Evolutionary conservation across 2,113 vertebrate species (phyloP), one percentile per base, ranked within the genome.

Genomic region (Tonatia bakeri): DNA sequence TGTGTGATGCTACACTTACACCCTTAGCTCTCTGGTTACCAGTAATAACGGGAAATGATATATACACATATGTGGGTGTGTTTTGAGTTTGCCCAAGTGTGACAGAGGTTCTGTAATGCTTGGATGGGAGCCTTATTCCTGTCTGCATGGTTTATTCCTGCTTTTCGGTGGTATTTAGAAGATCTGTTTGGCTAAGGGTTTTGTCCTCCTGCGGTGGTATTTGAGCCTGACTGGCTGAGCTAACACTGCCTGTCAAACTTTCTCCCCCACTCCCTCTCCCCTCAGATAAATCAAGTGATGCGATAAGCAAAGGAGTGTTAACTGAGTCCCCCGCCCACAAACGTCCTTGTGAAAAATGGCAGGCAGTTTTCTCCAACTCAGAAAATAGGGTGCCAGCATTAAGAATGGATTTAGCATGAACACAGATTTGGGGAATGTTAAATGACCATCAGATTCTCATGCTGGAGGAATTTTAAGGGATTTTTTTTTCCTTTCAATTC

Each of bases 51-150:
- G 59, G 85, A 92, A 91, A 65, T 38, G 86, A 67, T 92, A 50
- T 47, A 76, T 79, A 38, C 47, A 59, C 67, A 65, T 52, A 86
- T 1, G 1, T 10, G 28, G 50, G 47, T 77, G 90, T 96, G 88
- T 97, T 89, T 95, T 96, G 93, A 95, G 89, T 96, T 97, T 98
- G 91, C 80, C 90, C 47, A 76, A 96, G 94, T 93, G 89, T 93
- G 87, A 90, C 87, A 95, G 82, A 80, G 84, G 94, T 79, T 93
- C 83, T 95, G 94, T 93, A 87, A 91, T 94, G 79, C 82, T 97
- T 98, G 97, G 97, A 97, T 2, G 3, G 24, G 79, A 97, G 97
- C 96, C 96, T 92, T 80, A 52, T 85, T 92, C 76, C 96, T 97
- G 97, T 98, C 96, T 77, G 65, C 70, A 50, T 96, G 93, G 91